Conservation (phyloP, 1,140 invertebrate species). For the Nebria ingens region DNA sequence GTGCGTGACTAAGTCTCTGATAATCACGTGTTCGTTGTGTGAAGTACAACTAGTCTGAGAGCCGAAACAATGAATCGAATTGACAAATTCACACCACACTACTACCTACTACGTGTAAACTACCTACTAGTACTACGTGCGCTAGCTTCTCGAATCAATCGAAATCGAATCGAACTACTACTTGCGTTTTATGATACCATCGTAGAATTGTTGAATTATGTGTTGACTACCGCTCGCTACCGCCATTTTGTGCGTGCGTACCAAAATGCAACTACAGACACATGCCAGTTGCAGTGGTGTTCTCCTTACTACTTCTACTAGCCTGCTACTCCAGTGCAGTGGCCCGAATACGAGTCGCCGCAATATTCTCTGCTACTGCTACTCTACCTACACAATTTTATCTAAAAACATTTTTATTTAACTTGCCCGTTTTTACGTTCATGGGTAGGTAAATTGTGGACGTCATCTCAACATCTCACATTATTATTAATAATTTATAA, state of each 20-base stretch:
- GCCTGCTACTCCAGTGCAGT: not conserved
- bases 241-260: too few species aligned
- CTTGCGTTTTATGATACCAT: not conserved
- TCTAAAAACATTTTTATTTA: slow-evolving; percentile 1
- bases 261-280: too few species aligned
- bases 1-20: slow-evolving; percentile 1
- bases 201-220: not conserved
- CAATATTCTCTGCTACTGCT: not conserved
- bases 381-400: slow-evolving; percentile 3
- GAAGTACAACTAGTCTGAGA: not conserved
- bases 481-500: too few species aligned
- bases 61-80: not conserved
- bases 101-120: not conserved
- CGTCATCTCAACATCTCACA: too few species aligned
- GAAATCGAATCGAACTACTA: too few species aligned
- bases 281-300: too few species aligned
- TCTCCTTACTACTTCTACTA: not conserved
- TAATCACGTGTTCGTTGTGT: not conserved
- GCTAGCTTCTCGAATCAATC: too few species aligned
- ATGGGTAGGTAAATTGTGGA: slow-evolving; percentile 6
- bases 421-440: slow-evolving; percentile 1
- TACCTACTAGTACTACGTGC: not conserved
- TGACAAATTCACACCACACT: slow-evolving; percentile 4
- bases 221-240: too few species aligned
- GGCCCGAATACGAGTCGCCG: not conserved